Percentiles rank a stretch among this genome's conserved stretches.
These are phyloP conservation scores for Polydrusus cervinus DNA, from an alignment of 2,888 invertebrate species.

Conservation along the genomic window DNA sequence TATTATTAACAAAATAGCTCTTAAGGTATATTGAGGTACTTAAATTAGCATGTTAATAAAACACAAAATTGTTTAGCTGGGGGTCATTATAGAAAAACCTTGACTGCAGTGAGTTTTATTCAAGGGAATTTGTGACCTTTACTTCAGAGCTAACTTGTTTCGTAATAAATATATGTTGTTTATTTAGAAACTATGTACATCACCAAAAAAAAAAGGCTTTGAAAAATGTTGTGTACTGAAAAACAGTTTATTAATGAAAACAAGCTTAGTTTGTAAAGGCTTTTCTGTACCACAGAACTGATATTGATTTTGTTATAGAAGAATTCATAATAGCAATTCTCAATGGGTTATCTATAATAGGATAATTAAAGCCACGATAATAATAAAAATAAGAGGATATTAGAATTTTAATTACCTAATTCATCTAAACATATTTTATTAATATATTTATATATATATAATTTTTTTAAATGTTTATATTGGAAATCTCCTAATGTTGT, in stretches of 20 bases:
- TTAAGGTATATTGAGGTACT: not conserved
- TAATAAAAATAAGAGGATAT: not conserved
- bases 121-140: constrained; percentile 23
- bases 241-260: too few species aligned
- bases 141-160: not conserved
- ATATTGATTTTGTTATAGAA: constrained; percentile 18
- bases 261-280: not conserved
- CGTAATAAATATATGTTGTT: not conserved
- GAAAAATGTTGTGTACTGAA: too few species aligned
- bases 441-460: too few species aligned
- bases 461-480: too few species aligned
- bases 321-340: not conserved
- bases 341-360: too few species aligned
- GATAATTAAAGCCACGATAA: not conserved
- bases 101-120: not conserved
- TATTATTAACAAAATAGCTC: not conserved
- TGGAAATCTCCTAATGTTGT: too few species aligned
- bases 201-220: too few species aligned
- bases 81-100: not conserved
- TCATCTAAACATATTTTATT: too few species aligned
- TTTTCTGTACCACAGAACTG: constrained; percentile 3
- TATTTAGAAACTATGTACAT: not conserved
- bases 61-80: too few species aligned
- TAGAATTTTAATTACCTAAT: too few species aligned
- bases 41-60: too few species aligned